Evolutionary conservation across 2,888 invertebrate genomes (phyloP).

Genomic region (Stenoptilia bipunctidactyla): DNA sequence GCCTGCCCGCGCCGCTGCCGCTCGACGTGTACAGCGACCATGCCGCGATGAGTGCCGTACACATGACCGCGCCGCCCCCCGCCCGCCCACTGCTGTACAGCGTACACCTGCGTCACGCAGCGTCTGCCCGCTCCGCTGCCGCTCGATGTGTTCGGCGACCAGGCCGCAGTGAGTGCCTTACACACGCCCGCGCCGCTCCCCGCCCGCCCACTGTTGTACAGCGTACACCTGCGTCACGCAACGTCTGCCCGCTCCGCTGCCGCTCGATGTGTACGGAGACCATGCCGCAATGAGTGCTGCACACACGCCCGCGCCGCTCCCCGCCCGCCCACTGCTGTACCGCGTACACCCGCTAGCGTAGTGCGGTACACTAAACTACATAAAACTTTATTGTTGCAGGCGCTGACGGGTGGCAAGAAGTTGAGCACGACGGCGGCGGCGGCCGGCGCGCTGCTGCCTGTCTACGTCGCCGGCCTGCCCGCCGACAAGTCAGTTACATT

Average conservation of each 20-base stretch:
- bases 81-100: conserved; percentile 87
- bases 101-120: conserved; percentile 82
- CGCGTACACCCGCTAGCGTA: too few relatives aligned
- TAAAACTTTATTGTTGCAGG: conserved; percentile 69
- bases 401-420: conserved; percentile 84
- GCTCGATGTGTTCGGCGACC: conserved; percentile 80
- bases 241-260: conserved; percentile 79
- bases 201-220: too few relatives aligned
- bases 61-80: conserved; percentile 94
- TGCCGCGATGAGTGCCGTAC: conserved; percentile 34
- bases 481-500: conserved; percentile 93
- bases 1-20: conserved; percentile 77
- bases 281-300: conserved; percentile 39
- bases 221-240: too few relatives aligned
- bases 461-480: conserved; percentile 84
- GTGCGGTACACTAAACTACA: too few relatives aligned
- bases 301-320: too few relatives aligned
- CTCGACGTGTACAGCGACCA: conserved; percentile 80
- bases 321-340: too few relatives aligned
- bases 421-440: conserved; percentile 70
- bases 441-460: conserved; percentile 75
- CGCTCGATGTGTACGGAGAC: conserved; percentile 80
- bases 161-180: conserved; percentile 36
- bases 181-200: too few relatives aligned
- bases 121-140: conserved; percentile 79